A percentile compares a stretch with the other conserved stretches of the same genome.
Evolutionary conservation across 2,797 vertebrate species (phyloP).

Genomic region (Argya squamiceps): DNA sequence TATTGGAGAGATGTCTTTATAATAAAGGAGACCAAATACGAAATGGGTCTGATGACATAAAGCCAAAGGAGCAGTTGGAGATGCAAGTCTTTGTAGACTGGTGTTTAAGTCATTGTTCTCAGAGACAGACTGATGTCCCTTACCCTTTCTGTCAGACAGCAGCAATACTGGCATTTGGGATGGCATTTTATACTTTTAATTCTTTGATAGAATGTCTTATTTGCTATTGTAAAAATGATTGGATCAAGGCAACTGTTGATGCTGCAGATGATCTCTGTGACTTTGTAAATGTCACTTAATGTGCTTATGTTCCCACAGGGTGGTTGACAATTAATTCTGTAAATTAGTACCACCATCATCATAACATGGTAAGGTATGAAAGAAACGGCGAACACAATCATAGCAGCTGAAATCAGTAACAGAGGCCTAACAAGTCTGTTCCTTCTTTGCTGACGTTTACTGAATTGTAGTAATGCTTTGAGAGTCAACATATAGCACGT

Average conservation of each 20-base stretch:
- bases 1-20: not conserved
- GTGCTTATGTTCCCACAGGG: constrained; percentile 47
- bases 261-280: constrained; percentile 81
- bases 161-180: not conserved
- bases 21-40: not conserved
- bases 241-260: constrained; percentile 83
- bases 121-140: not conserved
- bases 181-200: constrained; percentile 36
- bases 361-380: constrained; percentile 81
- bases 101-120: constrained; percentile 3
- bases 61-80: not conserved
- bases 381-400: constrained; percentile 79
- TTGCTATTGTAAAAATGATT: constrained; percentile 81
- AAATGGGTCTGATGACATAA: not conserved
- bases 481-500: constrained; percentile 74
- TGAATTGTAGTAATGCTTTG: constrained; percentile 65
- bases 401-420: constrained; percentile 75
- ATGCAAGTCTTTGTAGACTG: not conserved
- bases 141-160: constrained; percentile 9
- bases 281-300: constrained; percentile 72
- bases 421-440: constrained; percentile 71
- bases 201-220: constrained; percentile 74
- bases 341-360: constrained; percentile 74
- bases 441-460: constrained; percentile 39
- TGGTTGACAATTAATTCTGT: constrained; percentile 64